phyloP scores from a whole-genome alignment of 2,888 invertebrate genomes.

The Sinhomidia bicolor region DNA sequence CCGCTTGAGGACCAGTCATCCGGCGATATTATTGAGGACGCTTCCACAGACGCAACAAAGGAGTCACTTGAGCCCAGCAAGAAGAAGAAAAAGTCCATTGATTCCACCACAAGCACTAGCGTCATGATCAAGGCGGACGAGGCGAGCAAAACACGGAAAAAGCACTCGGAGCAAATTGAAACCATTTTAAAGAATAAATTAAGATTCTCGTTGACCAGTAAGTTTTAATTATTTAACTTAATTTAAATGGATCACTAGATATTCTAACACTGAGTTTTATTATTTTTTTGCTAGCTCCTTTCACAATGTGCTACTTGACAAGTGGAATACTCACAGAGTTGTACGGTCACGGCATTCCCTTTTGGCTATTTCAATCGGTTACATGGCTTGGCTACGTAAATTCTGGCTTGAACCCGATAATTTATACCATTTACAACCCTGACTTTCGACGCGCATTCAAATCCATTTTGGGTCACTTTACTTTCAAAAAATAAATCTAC shows the following conservation, averaged over 20 bases:
- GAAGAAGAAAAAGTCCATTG: slow-evolving; percentile 19
- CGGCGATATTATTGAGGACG: slow-evolving; percentile 35
- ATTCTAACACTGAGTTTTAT: no score
- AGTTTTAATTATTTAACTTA: no score
- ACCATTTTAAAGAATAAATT: slow-evolving; percentile 75
- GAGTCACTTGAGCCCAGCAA: neutral
- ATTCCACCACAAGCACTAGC: slow-evolving; percentile 6
- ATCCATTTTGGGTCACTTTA: slow-evolving; percentile 23
- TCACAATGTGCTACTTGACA: slow-evolving; percentile 69
- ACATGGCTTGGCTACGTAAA: slow-evolving; percentile 97
- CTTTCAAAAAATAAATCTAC: neutral
- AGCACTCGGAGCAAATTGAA: slow-evolving; percentile 73
- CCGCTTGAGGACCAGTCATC: slow-evolving; percentile 32
- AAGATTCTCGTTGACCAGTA: slow-evolving; percentile 75
- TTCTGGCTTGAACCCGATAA: slow-evolving; percentile 95
- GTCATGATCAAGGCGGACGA: neutral
- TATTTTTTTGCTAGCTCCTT: slow-evolving; percentile 79
- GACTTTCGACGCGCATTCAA: slow-evolving; percentile 87
- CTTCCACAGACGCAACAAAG: slow-evolving; percentile 51
- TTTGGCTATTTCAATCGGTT: slow-evolving; percentile 89
- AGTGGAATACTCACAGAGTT: slow-evolving; percentile 57
- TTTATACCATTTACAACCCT: slow-evolving; percentile 97
- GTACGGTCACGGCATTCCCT: neutral
- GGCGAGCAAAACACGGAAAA: slow-evolving; percentile 34
- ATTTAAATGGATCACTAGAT: no score